Conservation (phyloP, 2,888 invertebrate species). For the Panorpa germanica region DNA sequence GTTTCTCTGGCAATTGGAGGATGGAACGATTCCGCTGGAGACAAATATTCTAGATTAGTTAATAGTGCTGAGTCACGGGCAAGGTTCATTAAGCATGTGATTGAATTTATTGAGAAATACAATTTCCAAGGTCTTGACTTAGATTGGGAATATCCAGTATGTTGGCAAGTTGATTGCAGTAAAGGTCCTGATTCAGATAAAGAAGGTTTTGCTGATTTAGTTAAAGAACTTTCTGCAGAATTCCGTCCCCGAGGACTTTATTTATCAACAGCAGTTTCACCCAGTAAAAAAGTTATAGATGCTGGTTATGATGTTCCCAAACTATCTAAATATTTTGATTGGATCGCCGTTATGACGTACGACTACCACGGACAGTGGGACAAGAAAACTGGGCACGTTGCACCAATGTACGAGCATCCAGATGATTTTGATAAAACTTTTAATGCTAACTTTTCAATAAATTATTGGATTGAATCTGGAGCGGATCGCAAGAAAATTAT, state of each 20-base stretch:
- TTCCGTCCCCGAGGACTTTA: slow-evolving; percentile 53
- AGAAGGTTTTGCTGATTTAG: slow-evolving; percentile 52
- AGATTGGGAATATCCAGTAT: slow-evolving; percentile 89
- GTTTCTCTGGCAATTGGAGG: slow-evolving; percentile 81
- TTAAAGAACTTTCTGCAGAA: slow-evolving; percentile 50
- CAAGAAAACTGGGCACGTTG: slow-evolving; percentile 74
- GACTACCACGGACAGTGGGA: slow-evolving; percentile 89
- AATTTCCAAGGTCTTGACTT: slow-evolving; percentile 82
- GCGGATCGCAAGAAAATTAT: slow-evolving; percentile 61
- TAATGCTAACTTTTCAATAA: slow-evolving; percentile 72
- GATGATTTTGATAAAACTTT: slow-evolving; percentile 55
- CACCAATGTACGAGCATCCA: slow-evolving; percentile 66
- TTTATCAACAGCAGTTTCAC: slow-evolving; percentile 70
- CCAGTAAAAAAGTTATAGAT: slow-evolving; percentile 65
- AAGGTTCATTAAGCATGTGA: slow-evolving; percentile 52
- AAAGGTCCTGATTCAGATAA: slow-evolving; percentile 71
- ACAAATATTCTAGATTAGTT: slow-evolving; percentile 71
- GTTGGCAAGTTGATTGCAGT: slow-evolving; percentile 77
- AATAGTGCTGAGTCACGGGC: slow-evolving; percentile 49
- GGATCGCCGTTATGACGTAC: slow-evolving; percentile 84
- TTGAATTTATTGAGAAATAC: slow-evolving; percentile 59
- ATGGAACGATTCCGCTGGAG: slow-evolving; percentile 86
- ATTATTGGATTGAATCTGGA: slow-evolving; percentile 71
- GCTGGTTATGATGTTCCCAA: slow-evolving; percentile 66
- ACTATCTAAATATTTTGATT: slow-evolving; percentile 60